Base-by-base conservation (phyloP, 1,140 invertebrate genomes). In the Drosophila gunungcola region DNA sequence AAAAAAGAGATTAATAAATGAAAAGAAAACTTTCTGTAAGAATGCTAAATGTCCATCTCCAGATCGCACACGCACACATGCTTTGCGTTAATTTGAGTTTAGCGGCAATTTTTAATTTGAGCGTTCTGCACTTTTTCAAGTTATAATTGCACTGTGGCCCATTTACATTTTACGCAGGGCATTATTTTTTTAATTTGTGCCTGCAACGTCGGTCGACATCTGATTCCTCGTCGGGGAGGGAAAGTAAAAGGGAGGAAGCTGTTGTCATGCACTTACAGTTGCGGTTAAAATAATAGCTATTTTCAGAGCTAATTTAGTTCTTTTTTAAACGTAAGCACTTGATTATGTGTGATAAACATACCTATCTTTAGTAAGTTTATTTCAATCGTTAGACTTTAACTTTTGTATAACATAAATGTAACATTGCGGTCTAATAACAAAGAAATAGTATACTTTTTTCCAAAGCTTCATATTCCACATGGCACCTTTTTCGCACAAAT, bases 121-220 rank as follows among this genome's bases (percentile, higher is more conserved):
- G 79, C 60, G 75, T 73, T 86, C 79, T 86, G 83, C 83, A 82
- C 9, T 88, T 86, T 83, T 63, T 75, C 58, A 76, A 83, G 32
- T 73, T 77, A 69, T 86, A 86, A 86, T 88, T 89, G 75, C 83
- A 86, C 70, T 83, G 62, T 88, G 83, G 75, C 62, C 84, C 84
- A 86, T 86, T 86, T 88, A 73, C 34, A 69, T 83, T 89, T 79
- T 83, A 88, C 65, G 84, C 79, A 76, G 61, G 55, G 61, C 56
- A 61, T 61, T 75, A 65, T 72, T 58, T 73, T 63, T 68, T 84
- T 75, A 69, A 82, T 83, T 83, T 83, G 58, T 52, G 42, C 38
- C 58, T 74, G 74, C 45, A 57, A 29, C 65, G 43, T 49, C 13
- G 52, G 42, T 49, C 53, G 60, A 57, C 49, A 63, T 69, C 38